Base-by-base conservation (phyloP, 2,888 invertebrate genomes). In the Ypsolopha sequella region DNA sequence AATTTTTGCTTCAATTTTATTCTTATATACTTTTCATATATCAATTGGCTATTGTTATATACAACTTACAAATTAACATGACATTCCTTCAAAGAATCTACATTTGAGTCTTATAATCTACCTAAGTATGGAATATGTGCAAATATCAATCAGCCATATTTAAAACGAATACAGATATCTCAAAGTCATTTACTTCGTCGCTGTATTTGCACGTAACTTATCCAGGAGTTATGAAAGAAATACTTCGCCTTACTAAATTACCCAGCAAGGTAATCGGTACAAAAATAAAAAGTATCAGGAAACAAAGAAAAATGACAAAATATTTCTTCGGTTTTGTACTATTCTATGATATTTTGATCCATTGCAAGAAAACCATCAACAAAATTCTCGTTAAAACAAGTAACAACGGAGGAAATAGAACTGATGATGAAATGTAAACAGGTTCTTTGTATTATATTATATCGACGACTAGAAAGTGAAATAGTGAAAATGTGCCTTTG, bases 21-120 rank as follows among this genome's bases (percentile, higher is more conserved):
- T 67, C 63, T 76, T 76, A 79, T 78, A 78, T 78, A 76, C 71
- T 43, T 70, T 68, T 70, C 63, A 76, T 75, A 76, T 77, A 76
- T 79, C 70, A 76, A 80, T 78, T 75, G 66, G 63, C 77, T 80
- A 77, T 69, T 59, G 60, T 63, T 80, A 81, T 84, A 69, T 84
- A 84, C 84, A 84, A 73, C 74, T 79, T 77, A 80, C 56, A 62
- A 65, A 13, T n/a, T 64, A 72, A 62, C 65, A 59, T 71, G 70
- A 77, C 75, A 66, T 72, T 79, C 70, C 80, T 79, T 78, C 80
- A 52, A 60, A 69, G 66, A 65, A 76, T 71, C 73, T 78, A 81
- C 73, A 74, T 73, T 68, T 76, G 76, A 78, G 78, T 76, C 84
- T 82, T 85, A 82, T 61, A 55, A 67, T 52, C 80, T 85, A 84